phyloP scores from a whole-genome alignment of 2,888 invertebrate species.

The Pseudococcus viburni region DNA sequence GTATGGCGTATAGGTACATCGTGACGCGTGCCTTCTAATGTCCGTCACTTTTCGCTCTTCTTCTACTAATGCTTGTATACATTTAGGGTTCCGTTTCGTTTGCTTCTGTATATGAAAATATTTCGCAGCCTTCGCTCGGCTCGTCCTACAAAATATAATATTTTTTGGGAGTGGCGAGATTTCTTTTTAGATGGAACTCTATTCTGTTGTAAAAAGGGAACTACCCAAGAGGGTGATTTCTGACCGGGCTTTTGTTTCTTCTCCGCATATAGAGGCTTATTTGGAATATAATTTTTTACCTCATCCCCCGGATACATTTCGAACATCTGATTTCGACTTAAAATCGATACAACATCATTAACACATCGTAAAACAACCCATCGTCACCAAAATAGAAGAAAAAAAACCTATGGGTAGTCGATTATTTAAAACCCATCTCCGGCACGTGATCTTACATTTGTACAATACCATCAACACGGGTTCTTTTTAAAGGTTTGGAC shows the following conservation, averaged over 20 bases:
- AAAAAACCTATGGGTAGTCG: not conserved
- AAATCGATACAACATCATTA: conserved; percentile 10
- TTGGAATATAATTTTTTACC: not conserved
- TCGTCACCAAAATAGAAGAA: not conserved
- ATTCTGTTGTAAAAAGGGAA: not conserved
- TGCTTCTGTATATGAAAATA: conserved; percentile 17
- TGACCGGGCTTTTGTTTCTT: conserved; percentile 16
- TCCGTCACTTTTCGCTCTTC: conserved; percentile 41
- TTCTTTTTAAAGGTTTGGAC: conserved; percentile 36
- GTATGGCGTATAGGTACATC: conserved; percentile 8
- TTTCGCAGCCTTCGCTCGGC: not conserved
- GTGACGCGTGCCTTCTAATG: conserved; percentile 48
- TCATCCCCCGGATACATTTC: not conserved
- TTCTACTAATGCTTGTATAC: conserved; percentile 25
- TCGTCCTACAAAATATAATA: not conserved
- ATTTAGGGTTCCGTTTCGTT: conserved; percentile 18
- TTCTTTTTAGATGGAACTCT: not conserved
- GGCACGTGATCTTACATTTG: conserved; percentile 24
- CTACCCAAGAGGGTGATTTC: conserved; percentile 1
- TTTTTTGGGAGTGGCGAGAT: conserved; percentile 23
- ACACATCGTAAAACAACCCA: conserved; percentile 4
- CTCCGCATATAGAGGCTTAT: not conserved
- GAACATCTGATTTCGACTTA: not conserved
- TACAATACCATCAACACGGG: not conserved
- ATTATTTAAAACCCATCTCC: not conserved